Evolutionary conservation across 2,113 vertebrate genomes (phyloP).

Genomic region (Rhinopomastus cyanomelas): DNA sequence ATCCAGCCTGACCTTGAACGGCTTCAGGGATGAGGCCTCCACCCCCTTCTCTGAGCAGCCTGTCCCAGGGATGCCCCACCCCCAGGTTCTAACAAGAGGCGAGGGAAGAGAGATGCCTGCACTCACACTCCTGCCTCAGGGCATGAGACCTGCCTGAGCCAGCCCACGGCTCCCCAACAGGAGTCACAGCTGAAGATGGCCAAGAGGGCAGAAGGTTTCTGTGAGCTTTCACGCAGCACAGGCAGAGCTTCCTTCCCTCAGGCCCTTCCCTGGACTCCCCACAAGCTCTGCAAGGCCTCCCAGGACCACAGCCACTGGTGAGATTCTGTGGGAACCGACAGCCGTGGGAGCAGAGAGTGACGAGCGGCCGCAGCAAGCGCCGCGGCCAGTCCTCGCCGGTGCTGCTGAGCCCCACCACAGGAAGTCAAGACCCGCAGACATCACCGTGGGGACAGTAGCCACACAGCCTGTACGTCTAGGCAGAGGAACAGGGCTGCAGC

Average conservation of each 20-base stretch:
- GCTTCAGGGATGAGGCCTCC: no score
- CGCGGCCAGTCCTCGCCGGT: not conserved
- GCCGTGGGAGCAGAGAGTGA: not conserved
- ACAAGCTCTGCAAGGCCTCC: not conserved
- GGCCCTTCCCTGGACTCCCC: not conserved
- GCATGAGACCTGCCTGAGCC: not conserved
- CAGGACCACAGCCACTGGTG: not conserved
- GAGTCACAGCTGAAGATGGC: not conserved
- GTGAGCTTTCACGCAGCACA: no score
- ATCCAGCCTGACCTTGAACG: no score
- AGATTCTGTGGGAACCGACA: not conserved
- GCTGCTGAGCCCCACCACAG: not conserved
- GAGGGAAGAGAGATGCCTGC: not conserved
- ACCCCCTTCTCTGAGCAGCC: no score
- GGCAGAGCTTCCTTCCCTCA: not conserved
- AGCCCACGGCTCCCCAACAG: not conserved
- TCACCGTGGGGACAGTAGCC: not conserved
- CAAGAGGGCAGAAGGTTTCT: no score
- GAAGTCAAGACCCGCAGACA: not conserved
- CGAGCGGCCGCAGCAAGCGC: fast-evolving
- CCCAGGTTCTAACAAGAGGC: no score
- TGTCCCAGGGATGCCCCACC: no score
- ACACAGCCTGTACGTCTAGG: not conserved
- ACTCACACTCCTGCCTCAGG: not conserved
- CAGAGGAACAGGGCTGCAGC: not conserved